These are phyloP conservation scores for Onychostoma macrolepis DNA, from an alignment of 2,113 vertebrate genomes.

Conservation along the genomic window DNA sequence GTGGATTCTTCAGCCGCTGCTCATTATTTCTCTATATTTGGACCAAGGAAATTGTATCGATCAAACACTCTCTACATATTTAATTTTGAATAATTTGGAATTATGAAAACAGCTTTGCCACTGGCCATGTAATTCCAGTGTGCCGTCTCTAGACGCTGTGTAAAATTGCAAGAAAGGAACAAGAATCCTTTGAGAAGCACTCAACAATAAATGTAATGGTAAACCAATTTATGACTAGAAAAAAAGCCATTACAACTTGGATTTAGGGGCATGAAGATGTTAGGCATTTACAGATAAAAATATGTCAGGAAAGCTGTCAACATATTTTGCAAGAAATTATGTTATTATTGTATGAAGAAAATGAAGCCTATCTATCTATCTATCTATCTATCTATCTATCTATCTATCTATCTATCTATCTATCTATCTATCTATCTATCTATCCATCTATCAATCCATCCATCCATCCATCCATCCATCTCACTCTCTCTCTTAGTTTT, in stretches of 20 bases:
- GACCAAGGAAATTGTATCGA: conserved; percentile 75
- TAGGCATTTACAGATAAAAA: neutral
- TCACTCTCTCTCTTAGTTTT: too few relatives aligned
- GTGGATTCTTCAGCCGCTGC: conserved; percentile 71
- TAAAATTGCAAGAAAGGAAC: conserved; percentile 29
- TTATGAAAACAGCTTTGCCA: conserved; percentile 69
- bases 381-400: neutral
- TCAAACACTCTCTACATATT: conserved; percentile 69
- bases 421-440: too few relatives aligned
- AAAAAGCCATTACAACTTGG: neutral
- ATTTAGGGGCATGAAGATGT: neutral
- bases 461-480: too few relatives aligned
- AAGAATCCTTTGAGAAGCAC: conserved; percentile 46
- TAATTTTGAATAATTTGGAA: conserved; percentile 72
- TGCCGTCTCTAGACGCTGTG: conserved; percentile 56
- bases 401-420: too few relatives aligned
- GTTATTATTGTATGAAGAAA: too few relatives aligned
- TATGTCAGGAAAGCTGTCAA: neutral
- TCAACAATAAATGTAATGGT: conserved; percentile 44
- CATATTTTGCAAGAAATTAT: neutral
- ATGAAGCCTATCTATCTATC: too few relatives aligned
- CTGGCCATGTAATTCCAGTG: conserved; percentile 68
- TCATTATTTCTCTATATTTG: conserved; percentile 74
- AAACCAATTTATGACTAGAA: neutral
- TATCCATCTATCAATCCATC: too few relatives aligned